Evolutionary conservation across 2,888 invertebrate species (phyloP), one percentile per base, ranked within the genome.

Genomic region (Acrobasis consociella): DNA sequence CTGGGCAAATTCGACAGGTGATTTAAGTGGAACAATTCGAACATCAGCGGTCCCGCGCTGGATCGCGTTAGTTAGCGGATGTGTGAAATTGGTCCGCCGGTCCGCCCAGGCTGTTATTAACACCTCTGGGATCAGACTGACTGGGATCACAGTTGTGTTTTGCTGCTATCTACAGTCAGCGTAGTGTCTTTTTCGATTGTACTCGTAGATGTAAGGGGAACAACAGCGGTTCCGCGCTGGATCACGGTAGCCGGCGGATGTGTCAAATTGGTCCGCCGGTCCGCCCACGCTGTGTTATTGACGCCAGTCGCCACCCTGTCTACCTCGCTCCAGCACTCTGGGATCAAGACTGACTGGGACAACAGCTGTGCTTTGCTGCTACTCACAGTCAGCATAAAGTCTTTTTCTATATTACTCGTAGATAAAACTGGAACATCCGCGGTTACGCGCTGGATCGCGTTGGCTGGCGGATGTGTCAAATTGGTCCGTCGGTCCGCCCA

Each of bases 241-340:
- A 16, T 56, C 8, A 5, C 42, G 22, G 46, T 42, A 42, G 37
- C 16, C 9, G 56, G 42, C 56, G 56, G 56, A 56, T 56, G 56
- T 46, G 42, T 56, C 42, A 56, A 56, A 56, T 56, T 56, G 56
- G 42, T 56, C 42, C 42, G 56, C 56, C 22, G 56, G 55, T 55
- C 13, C 56, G 46, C 56, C 56, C 56, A 42, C 56, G 39, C 56
- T 31, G 67, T 64, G 64, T 65, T 65, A 65, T 64, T 59, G 62
- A 42, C 42, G 42, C 62, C 49, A 56, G 58, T 11, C 16, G 50
- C n/a, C 61, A 51, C 46, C 49, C 58, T 49, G 31, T 56, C 69
- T 65, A 68, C 65, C 67, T 68, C 66, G 67, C 58, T 63, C 52
- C 56, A 56, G 66, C 62, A 66, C 31, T 31, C 31, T 31, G 31